Conservation (phyloP, 2,797 vertebrate genomes). For the Phoebastria nigripes region DNA sequence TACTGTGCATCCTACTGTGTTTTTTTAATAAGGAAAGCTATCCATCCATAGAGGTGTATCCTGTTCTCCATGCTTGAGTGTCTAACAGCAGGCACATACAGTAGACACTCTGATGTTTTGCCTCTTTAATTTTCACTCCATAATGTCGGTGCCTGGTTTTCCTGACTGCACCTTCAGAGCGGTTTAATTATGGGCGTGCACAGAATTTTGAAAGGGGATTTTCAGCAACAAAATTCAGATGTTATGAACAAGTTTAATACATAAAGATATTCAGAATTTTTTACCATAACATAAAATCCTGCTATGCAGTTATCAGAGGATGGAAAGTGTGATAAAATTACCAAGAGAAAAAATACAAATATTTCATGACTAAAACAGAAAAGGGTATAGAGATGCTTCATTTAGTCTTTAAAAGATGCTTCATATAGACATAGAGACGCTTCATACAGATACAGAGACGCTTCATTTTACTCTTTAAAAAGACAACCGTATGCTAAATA, state of each 20-base stretch:
- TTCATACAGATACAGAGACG: not conserved
- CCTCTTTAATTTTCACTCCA: constrained; percentile 76
- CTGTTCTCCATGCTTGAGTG: constrained; percentile 95
- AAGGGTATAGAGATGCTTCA: not conserved
- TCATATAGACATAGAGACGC: not conserved
- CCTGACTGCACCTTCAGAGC: constrained; percentile 67
- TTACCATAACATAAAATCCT: constrained; percentile 1
- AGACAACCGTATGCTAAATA: not conserved
- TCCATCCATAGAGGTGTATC: constrained; percentile 97
- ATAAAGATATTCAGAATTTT: not conserved
- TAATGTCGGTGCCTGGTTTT: constrained; percentile 71
- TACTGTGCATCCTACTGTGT: constrained; percentile 90
- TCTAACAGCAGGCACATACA: constrained; percentile 83
- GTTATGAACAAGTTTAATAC: not conserved
- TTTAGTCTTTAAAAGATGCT: not conserved
- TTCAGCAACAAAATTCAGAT: constrained; percentile 36
- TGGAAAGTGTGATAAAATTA: not conserved
- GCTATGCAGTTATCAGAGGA: not conserved
- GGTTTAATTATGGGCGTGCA: constrained; percentile 68
- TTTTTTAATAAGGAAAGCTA: constrained; percentile 98
- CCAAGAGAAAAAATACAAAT: not conserved
- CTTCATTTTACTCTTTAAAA: not conserved
- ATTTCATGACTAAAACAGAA: constrained; percentile 20
- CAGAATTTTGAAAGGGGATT: constrained; percentile 58
- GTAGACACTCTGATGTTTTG: constrained; percentile 77